These are phyloP conservation scores for Ginglymostoma cirratum DNA, from an alignment of 2,113 vertebrate genomes.

Conservation along the genomic window DNA sequence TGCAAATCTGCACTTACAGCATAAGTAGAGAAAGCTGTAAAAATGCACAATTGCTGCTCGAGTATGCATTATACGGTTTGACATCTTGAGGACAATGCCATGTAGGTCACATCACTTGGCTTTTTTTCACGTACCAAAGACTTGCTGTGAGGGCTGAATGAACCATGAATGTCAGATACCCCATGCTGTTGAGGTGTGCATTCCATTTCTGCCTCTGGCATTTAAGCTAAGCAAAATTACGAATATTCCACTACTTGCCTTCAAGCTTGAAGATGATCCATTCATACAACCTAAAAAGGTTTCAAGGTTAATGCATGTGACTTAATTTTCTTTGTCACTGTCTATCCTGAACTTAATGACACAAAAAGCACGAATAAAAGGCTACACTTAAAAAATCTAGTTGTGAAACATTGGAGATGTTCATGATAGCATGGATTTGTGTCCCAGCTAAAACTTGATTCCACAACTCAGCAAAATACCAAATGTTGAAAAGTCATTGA, in stretches of 20 bases:
- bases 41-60: neutral
- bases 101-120: conserved; percentile 53
- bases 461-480: neutral
- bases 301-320: conserved; percentile 24
- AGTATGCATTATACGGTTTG: conserved; percentile 56
- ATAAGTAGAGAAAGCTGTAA: neutral
- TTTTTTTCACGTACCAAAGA: conserved; percentile 57
- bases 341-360: neutral
- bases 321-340: conserved; percentile 8
- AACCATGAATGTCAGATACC: conserved; percentile 61
- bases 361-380: neutral
- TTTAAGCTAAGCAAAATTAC: conserved; percentile 64
- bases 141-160: conserved; percentile 59
- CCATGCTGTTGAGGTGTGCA: conserved; percentile 44
- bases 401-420: neutral
- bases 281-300: neutral
- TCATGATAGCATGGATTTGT: neutral
- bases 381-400: neutral
- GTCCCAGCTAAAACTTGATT: neutral
- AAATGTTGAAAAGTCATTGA: neutral
- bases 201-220: conserved; percentile 52
- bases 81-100: conserved; percentile 55
- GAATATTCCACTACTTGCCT: conserved; percentile 60
- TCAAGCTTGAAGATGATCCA: conserved; percentile 50
- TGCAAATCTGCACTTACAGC: neutral